Percentiles rank a stretch among this genome's conserved stretches.
phyloP scores from a whole-genome alignment of 2,888 invertebrate genomes.

The Schizotus pectinicornis region DNA sequence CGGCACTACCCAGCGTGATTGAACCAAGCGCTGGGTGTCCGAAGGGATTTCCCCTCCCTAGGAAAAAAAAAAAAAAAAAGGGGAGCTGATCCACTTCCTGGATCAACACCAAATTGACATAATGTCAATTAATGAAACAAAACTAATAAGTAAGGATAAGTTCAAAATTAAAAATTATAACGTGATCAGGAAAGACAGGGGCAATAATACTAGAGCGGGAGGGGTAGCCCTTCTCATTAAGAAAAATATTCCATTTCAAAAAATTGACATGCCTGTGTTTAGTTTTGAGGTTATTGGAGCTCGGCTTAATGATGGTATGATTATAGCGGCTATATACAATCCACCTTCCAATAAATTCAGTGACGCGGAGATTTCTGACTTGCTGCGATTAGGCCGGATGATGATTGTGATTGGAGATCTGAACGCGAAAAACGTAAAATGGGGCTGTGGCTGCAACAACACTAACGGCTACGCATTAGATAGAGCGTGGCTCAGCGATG shows the following conservation, averaged over 20 bases:
- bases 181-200: not conserved
- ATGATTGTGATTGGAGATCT: conserved; percentile 9
- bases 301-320: not conserved
- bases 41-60: no score
- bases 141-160: not conserved
- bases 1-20: no score
- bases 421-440: conserved; percentile 8
- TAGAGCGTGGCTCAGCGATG: not conserved
- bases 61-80: no score
- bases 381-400: not conserved
- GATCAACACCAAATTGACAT: not conserved
- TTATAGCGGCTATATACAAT: not conserved
- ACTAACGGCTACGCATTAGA: conserved; percentile 6
- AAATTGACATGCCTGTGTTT: not conserved
- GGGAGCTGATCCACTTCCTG: not conserved
- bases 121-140: not conserved
- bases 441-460: conserved; percentile 5
- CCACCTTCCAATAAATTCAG: not conserved
- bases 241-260: not conserved
- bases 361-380: not conserved
- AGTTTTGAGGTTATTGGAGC: not conserved
- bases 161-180: not conserved
- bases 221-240: conserved; percentile 8
- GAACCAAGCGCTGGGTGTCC: no score
- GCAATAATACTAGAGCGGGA: not conserved